Conservation (phyloP, 1,140 invertebrate species). For the Dendroctonus ponderosae region DNA sequence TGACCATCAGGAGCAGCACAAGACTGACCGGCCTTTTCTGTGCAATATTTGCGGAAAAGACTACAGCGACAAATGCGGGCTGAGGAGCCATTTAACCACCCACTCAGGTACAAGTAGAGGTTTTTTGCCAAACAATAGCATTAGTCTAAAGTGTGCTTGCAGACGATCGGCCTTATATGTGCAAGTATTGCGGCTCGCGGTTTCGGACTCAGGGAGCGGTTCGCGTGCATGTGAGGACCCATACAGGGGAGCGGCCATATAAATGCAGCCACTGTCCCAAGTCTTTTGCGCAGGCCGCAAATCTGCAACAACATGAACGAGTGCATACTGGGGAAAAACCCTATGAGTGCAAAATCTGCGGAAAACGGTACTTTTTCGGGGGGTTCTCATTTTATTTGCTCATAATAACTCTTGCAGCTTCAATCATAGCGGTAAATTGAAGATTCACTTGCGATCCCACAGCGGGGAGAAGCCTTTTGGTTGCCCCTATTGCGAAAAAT, state of each 20-base stretch:
- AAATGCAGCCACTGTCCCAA: constrained; percentile 43
- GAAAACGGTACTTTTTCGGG: constrained; percentile 6
- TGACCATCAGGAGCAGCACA: constrained; percentile 68
- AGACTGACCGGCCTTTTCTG: constrained; percentile 68
- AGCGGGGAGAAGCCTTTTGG: constrained; percentile 47
- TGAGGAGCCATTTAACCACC: constrained; percentile 59
- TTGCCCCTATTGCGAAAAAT: constrained; percentile 53
- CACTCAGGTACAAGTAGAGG: constrained; percentile 44
- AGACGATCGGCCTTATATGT: constrained; percentile 49
- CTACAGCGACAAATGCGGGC: constrained; percentile 64
- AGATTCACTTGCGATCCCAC: constrained; percentile 50
- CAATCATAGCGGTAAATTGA: constrained; percentile 46
- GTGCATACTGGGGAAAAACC: constrained; percentile 56
- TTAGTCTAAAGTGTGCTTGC: too few relatives aligned
- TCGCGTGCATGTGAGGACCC: constrained; percentile 41
- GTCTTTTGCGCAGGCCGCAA: constrained; percentile 44
- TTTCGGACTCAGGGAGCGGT: constrained; percentile 38
- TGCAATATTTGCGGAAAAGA: constrained; percentile 72
- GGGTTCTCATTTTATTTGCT: too few relatives aligned
- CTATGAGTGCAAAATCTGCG: constrained; percentile 54
- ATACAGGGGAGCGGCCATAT: constrained; percentile 56
- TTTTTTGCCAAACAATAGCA: too few relatives aligned
- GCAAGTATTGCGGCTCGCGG: constrained; percentile 47
- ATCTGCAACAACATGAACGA: constrained; percentile 52
- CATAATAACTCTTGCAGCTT: constrained; percentile 49